A percentile compares a stretch with the other conserved stretches of the same genome.
Conservation (phyloP, 2,888 invertebrate genomes). For the Himalopsyche kuldschensis region DNA sequence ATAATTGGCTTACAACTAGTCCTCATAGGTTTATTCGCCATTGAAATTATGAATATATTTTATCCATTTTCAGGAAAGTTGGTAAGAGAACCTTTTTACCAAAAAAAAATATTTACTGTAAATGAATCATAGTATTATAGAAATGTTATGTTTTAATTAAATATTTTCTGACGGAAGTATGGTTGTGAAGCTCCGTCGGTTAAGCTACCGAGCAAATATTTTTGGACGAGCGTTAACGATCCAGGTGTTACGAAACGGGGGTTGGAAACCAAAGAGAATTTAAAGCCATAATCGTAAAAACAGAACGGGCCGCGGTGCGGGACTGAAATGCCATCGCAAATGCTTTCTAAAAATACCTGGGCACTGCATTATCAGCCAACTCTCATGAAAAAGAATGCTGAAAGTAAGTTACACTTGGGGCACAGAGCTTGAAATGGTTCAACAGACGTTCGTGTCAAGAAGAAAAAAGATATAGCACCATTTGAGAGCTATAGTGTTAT, state of each 20-base stretch:
- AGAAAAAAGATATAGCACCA: not conserved
- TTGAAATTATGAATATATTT: no score
- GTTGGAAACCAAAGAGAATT: conserved; percentile 15
- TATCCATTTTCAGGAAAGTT: no score
- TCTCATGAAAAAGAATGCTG: conserved; percentile 17
- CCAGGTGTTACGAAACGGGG: conserved; percentile 26
- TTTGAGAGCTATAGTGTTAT: no score
- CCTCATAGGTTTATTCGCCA: no score
- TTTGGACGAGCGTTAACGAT: conserved; percentile 26
- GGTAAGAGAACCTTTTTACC: no score
- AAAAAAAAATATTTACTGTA: no score
- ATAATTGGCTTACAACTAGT: no score
- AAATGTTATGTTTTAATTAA: no score
- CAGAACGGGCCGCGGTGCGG: not conserved
- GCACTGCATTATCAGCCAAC: not conserved
- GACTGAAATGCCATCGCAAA: conserved; percentile 13
- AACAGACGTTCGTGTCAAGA: not conserved
- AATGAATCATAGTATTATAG: no score
- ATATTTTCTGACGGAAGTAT: not conserved
- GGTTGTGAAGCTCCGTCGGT: conserved; percentile 1
- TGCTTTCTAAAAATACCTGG: conserved; percentile 38
- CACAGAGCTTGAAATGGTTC: not conserved
- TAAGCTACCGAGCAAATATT: conserved; percentile 5
- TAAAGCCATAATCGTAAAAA: conserved; percentile 29
- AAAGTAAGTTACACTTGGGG: not conserved